Evolutionary conservation across 2,113 vertebrate genomes (phyloP), one percentile per base, ranked within the genome.

Genomic region (Columbina picui): DNA sequence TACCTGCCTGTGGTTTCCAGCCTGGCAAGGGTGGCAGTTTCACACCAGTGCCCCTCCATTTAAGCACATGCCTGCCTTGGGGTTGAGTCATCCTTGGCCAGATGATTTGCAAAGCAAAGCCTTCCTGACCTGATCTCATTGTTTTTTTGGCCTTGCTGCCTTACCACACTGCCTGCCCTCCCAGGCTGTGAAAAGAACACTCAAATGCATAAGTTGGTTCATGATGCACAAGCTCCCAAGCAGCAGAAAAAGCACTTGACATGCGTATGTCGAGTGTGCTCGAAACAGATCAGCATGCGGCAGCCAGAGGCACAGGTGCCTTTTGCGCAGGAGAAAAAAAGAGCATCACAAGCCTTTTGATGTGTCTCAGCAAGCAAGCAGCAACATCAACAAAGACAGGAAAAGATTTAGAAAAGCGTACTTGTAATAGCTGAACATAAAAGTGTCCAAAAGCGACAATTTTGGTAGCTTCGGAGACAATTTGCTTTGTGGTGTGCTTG

Each of bases 391-490:
- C 78, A 91, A 75, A 84, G 77, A 61, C 89, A 78, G 30, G 59
- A 38, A 68, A 84, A 90, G 69, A 55, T 80, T 92, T 61, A 69
- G 73, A 76, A 92, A 90, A 92, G 56, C 14, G 0, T 67, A 9
- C 20, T 55, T 61, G 34, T 77, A 94, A 90, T 56, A 93, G 79
- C 73, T 89, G 61, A 91, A 89, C 70, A 92, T 52, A 70, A 41
- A 95, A 71, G 34, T 15, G 9, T 53, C 65, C 38, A 25, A 78
- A 94, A 75, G 43, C 45, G 52, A 59, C 73, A 30, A 45, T 77
- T 80, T 41, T 65, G 50, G 63, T 63, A 74, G 34, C 79, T 88
- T 73, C 3, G 4, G 71, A 88, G 88, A 57, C 9, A 1, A 76
- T 53, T 39, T 85, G 43, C 36, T 92, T 82, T 65, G 41, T 84